Conservation (phyloP, 2,113 vertebrate species). For the Mugil cephalus region DNA sequence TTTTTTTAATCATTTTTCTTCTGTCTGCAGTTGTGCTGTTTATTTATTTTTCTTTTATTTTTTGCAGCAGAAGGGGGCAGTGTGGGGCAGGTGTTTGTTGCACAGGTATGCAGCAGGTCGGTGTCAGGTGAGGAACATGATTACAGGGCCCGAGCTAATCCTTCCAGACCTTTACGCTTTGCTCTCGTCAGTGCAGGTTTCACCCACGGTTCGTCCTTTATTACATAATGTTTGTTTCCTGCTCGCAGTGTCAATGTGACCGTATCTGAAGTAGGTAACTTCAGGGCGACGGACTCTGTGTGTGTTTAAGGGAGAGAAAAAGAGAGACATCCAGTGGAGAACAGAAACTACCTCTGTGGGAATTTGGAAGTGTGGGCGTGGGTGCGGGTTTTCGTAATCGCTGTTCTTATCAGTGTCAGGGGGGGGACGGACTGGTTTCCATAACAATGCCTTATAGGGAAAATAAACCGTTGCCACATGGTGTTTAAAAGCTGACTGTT, state of each 20-base stretch:
- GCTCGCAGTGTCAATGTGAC: not conserved
- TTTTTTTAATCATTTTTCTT: no score
- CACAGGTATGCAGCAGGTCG: conserved; percentile 53
- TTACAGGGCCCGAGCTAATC: not conserved
- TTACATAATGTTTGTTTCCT: conserved; percentile 13
- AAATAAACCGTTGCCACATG: conserved; percentile 65
- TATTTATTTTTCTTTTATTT: not conserved
- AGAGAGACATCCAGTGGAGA: conserved; percentile 19
- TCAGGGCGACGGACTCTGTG: not conserved
- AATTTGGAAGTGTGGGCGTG: conserved; percentile 18
- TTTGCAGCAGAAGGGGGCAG: conserved; percentile 76
- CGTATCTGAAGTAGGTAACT: conserved; percentile 13
- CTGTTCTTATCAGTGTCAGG: conserved; percentile 53
- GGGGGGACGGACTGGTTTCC: conserved; percentile 55
- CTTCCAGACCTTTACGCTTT: conserved; percentile 19
- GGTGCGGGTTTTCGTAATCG: conserved; percentile 24
- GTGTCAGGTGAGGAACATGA: conserved; percentile 42
- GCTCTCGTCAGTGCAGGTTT: not conserved
- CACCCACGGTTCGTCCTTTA: not conserved
- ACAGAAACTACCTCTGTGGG: conserved; percentile 32
- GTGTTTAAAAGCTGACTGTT: conserved; percentile 39
- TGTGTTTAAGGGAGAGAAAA: not conserved
- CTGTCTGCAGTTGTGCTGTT: no score
- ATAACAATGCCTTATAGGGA: conserved; percentile 64
- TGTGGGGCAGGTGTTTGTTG: conserved; percentile 64